A percentile compares a stretch with the other conserved stretches of the same genome.
These are phyloP conservation scores for Halictus rubicundus DNA, from an alignment of 1,140 invertebrate species.

Conservation along the genomic window DNA sequence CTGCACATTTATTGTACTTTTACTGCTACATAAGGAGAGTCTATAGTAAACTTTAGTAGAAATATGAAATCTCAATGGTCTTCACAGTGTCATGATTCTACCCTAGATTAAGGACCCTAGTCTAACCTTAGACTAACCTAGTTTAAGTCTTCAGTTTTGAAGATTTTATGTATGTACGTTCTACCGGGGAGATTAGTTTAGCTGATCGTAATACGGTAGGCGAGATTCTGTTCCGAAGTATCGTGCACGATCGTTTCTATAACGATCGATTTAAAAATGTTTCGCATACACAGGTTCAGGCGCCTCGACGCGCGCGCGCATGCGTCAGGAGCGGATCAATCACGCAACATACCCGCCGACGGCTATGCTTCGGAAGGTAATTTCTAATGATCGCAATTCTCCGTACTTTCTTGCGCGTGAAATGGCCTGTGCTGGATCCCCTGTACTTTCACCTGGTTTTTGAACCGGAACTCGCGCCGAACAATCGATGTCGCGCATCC, in stretches of 20 bases:
- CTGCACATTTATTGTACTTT: no score
- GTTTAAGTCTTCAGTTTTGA: no score
- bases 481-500: not conserved
- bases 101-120: no score
- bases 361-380: constrained; percentile 15
- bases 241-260: constrained; percentile 7
- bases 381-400: constrained; percentile 12
- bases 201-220: not conserved
- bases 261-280: constrained; percentile 41
- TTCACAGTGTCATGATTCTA: no score
- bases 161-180: no score
- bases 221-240: not conserved
- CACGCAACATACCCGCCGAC: constrained; percentile 10
- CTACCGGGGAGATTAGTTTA: not conserved
- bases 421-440: constrained; percentile 3
- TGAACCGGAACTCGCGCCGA: constrained; percentile 4
- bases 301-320: constrained; percentile 22
- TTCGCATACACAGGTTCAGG: constrained; percentile 5
- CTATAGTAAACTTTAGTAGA: no score
- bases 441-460: constrained; percentile 33
- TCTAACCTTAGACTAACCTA: no score
- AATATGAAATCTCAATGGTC: no score
- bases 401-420: constrained; percentile 23
- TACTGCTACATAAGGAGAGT: no score
- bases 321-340: constrained; percentile 57